Evolutionary conservation across 2,113 vertebrate genomes (phyloP), one percentile per base, ranked within the genome.

Genomic region (Myiopsitta monachus): DNA sequence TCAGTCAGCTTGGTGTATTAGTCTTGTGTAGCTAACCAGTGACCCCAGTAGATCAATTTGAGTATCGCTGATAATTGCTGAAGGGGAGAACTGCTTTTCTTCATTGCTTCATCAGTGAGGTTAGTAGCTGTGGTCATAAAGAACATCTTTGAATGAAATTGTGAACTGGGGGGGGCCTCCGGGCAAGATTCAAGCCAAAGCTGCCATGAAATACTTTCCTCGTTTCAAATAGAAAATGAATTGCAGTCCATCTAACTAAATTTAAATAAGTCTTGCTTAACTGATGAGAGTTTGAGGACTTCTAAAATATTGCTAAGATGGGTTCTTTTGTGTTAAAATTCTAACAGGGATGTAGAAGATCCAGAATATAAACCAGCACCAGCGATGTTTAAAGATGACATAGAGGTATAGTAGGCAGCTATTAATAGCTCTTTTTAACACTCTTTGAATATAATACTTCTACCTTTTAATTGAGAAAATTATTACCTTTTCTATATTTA

Each of bases 361-460:
- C 99, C 99, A 87, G 99, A 99, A 94, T 99, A 99, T 95, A 99
- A 99, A 96, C 99, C 99, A 87, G 98, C 99, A 90, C 99, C 99
- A 59, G 98, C 99, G n/a, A 85, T 99, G 95, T 97, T 99, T 91
- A 99, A 99, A 96, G 99, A 99, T 92, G 99, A 99, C 80, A 98
- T 99, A 97, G 99, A 99, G 98, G 99, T 99, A 98, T 73, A 84
- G 55, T 77, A 38, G 49, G 24, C 51, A 78, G 47, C 26, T 63
- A 8, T 74, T 73, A 73, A 70, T 49, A 51, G 21, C 36, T 87
- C 17, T 46, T 93, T 93, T 39, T 74, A 70, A 72, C 17, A 26
- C 33, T 27, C 47, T 49, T 49, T 49, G 51, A 85, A 57, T 88
- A 11, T 26, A 57, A 59, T 39, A 39, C 39, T 39, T 39, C 39